Evolutionary conservation across 2,888 invertebrate genomes (phyloP), one percentile per base, ranked within the genome.

Genomic region (Diploptera punctata): DNA sequence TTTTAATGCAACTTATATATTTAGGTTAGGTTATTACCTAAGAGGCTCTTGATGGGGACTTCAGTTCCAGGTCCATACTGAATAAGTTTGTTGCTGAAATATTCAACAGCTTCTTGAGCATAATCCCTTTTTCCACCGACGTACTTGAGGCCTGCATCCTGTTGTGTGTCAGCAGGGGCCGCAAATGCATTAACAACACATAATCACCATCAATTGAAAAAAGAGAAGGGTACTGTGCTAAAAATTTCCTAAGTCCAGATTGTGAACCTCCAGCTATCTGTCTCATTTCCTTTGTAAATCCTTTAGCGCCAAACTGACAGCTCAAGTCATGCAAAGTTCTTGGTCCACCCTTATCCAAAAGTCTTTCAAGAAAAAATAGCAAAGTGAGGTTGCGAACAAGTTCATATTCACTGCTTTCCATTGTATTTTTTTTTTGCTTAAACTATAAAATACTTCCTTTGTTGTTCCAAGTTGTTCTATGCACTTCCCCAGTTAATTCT

Each of bases 291-390:
- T 97, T 95, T 26, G 99, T 98, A 85, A 99, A 99, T 78, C 97
- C 98, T 84, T 98, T 97, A 78, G 98, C 98, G 80, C 99, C 99
- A 85, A 99, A 99, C 85, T 99, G 98, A 84, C 99, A 99, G 82
- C 97, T 97, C 79, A 99, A 89, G 86, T 99, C 99, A 85, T 98
- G 98, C 80, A 99, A 89, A 77, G 97, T 97, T 83, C 98, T 90
- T 77, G 97, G 95, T 83, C 95, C 95, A 79, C 95, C 94, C 86
- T 97, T 98, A 85, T 98, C 98, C 89, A 99, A 91, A 79, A 99
- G 89, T 81, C 98, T 93, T 87, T 99, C 99, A 83, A 99, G 92
- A 86, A 99, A 99, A 88, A 99, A 99, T 82, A 99, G 89, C 81
- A 99, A 87, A 79, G 98, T 98, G 91, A 95, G 93, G 84, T 98